Evolutionary conservation across 2,113 vertebrate species (phyloP).

Genomic region (Aythya baeri): DNA sequence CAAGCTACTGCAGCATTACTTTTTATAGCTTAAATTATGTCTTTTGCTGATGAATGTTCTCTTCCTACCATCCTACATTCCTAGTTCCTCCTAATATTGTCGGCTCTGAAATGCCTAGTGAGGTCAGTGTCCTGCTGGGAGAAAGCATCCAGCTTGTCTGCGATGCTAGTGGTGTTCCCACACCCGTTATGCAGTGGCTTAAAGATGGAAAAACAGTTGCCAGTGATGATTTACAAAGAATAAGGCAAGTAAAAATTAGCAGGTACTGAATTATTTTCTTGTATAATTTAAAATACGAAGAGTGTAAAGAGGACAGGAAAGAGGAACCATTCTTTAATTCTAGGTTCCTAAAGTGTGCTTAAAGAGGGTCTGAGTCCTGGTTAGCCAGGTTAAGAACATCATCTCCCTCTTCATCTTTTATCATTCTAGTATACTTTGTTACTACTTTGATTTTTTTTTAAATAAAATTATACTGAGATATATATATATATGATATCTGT

Average conservation of each 20-base stretch:
- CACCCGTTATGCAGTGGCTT: constrained; percentile 87
- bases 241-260: constrained; percentile 78
- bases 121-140: constrained; percentile 85
- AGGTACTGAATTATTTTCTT: neutral
- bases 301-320: neutral
- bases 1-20: neutral
- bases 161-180: constrained; percentile 82
- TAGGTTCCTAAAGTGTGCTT: no score
- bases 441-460: neutral
- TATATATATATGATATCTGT: neutral
- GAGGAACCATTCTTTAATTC: neutral
- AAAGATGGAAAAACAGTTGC: constrained; percentile 86
- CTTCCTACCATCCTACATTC: neutral
- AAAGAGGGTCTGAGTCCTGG: neutral
- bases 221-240: constrained; percentile 53
- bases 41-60: constrained; percentile 35
- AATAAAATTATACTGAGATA: neutral
- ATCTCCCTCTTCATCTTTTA: neutral
- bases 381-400: neutral
- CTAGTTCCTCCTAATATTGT: constrained; percentile 90
- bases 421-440: neutral
- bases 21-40: neutral
- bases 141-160: constrained; percentile 88
- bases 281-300: neutral
- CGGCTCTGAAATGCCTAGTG: constrained; percentile 89